phyloP scores from a whole-genome alignment of 1,140 invertebrate genomes.

The Neuroterus valhalla region DNA sequence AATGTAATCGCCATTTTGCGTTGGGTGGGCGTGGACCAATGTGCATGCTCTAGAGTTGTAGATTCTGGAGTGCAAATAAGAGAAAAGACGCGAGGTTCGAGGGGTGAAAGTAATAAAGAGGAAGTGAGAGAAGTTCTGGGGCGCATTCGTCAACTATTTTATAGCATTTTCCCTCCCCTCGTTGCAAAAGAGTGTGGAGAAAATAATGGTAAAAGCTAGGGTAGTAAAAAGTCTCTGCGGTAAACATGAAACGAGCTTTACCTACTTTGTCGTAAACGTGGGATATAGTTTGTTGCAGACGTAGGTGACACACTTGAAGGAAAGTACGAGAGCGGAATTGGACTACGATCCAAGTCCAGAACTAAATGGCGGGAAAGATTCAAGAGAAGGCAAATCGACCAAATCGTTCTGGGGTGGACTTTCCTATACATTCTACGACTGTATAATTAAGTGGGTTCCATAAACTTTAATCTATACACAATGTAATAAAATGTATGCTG shows the following conservation, averaged over 20 bases:
- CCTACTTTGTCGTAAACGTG: constrained; percentile 27
- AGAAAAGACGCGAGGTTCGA: neutral
- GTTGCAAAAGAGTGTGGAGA: neutral
- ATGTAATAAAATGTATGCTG: no score
- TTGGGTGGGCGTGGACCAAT: neutral
- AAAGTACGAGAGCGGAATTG: neutral
- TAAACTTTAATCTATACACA: constrained; percentile 32
- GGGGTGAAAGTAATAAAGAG: constrained; percentile 7
- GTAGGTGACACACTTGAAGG: neutral
- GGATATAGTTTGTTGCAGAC: constrained; percentile 12
- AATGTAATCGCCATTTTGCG: constrained; percentile 42
- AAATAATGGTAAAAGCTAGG: constrained; percentile 14
- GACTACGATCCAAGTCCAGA: neutral
- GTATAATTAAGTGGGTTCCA: neutral
- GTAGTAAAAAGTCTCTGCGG: constrained; percentile 20
- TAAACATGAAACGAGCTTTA: constrained; percentile 20
- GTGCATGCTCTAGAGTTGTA: neutral
- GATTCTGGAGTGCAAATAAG: neutral
- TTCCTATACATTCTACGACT: neutral
- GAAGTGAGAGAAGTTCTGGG: neutral
- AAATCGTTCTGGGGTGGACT: neutral
- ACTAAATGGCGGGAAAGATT: constrained; percentile 16
- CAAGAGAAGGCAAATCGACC: neutral
- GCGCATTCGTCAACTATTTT: constrained; percentile 30
- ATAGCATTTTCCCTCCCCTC: constrained; percentile 1